phyloP scores from a whole-genome alignment of 1,140 invertebrate species.

The Procambarus clarkii region DNA sequence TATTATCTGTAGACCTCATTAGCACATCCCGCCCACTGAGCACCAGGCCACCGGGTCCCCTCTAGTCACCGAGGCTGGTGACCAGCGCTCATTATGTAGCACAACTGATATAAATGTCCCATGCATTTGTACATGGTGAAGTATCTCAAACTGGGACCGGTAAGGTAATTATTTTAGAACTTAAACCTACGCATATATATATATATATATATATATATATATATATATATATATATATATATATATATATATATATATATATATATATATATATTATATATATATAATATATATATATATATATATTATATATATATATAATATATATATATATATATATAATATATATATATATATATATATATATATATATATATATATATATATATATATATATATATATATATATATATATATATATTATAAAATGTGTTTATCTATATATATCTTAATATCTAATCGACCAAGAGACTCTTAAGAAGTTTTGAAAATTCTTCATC shows the following conservation, averaged over 20 bases:
- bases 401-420: too few species aligned
- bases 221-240: neutral
- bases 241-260: neutral
- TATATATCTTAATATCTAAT: neutral
- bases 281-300: too few species aligned
- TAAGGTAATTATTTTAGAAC: neutral
- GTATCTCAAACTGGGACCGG: neutral
- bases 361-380: neutral
- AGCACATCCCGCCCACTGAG: too few species aligned
- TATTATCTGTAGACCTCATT: too few species aligned
- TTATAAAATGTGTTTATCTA: neutral
- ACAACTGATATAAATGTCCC: neutral
- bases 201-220: neutral
- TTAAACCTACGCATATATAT: neutral
- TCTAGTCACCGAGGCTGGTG: too few species aligned
- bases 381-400: too few species aligned
- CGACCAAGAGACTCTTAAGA: neutral
- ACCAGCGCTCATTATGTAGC: too few species aligned
- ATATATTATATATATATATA: too few species aligned
- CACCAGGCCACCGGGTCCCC: too few species aligned
- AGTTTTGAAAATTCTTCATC: too few species aligned
- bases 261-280: neutral
- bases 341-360: neutral
- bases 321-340: neutral
- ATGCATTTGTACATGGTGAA: neutral